These are phyloP conservation scores for Herpetotheres cachinnans DNA, from an alignment of 2,113 vertebrate species.

Conservation along the genomic window DNA sequence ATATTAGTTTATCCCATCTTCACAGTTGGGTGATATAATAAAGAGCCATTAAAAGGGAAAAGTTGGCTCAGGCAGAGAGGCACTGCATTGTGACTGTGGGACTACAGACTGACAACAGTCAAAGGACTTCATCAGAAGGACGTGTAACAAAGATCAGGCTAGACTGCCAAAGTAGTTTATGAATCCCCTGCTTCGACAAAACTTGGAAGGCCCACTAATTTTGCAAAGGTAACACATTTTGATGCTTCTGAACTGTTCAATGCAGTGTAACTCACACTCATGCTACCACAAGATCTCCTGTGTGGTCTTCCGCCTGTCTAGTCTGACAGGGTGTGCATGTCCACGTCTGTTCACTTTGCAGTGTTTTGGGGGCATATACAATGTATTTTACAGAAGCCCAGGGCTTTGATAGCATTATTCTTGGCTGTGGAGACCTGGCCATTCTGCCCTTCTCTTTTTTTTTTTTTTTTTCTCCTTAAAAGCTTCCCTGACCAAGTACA, in stretches of 20 bases:
- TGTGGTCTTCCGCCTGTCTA: background rate
- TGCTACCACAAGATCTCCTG: background rate
- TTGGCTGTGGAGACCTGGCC: background rate
- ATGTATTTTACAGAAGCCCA: background rate
- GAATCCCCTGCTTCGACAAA: background rate
- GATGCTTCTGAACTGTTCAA: background rate
- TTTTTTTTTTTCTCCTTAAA: background rate
- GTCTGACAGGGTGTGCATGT: background rate
- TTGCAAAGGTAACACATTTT: background rate
- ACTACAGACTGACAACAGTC: background rate
- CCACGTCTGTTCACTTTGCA: background rate
- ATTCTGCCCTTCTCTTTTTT: background rate
- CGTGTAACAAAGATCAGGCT: background rate
- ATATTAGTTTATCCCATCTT: background rate
- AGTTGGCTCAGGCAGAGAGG: background rate
- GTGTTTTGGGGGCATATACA: background rate
- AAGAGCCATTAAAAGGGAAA: background rate
- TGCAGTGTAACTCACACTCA: background rate
- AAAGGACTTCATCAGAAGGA: background rate
- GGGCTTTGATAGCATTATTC: background rate
- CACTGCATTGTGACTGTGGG: background rate
- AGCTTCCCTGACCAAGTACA: background rate
- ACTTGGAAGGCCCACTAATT: background rate
- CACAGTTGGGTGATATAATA: background rate
- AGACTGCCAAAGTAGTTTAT: background rate